Percentiles rank a stretch among this genome's conserved stretches.
Conservation (phyloP, 1,140 invertebrate species). For the Hestina assimilis region DNA sequence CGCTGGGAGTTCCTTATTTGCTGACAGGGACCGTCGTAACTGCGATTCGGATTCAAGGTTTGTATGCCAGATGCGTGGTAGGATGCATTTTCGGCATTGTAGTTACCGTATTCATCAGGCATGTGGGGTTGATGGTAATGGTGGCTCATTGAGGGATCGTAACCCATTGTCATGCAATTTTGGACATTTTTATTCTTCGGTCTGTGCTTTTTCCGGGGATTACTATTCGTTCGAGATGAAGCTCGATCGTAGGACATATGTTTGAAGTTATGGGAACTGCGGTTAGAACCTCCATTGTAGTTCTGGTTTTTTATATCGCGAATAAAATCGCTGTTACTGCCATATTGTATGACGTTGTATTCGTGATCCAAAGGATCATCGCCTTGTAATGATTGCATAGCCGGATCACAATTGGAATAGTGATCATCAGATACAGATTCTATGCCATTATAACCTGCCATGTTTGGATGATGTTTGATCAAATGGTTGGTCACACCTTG, state of each 20-base stretch:
- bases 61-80: constrained; percentile 76
- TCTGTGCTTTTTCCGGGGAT: constrained; percentile 73
- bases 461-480: constrained; percentile 75
- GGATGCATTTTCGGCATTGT: constrained; percentile 72
- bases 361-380: constrained; percentile 75
- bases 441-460: constrained; percentile 67
- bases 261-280: constrained; percentile 76
- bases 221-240: constrained; percentile 75
- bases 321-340: constrained; percentile 73
- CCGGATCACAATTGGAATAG: constrained; percentile 76
- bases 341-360: constrained; percentile 77
- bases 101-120: constrained; percentile 71
- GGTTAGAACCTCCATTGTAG: constrained; percentile 68
- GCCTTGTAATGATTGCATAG: constrained; percentile 73
- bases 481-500: constrained; percentile 75
- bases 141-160: constrained; percentile 65
- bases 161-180: constrained; percentile 76
- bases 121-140: constrained; percentile 75
- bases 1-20: constrained; percentile 65
- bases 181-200: constrained; percentile 73
- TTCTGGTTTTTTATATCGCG: constrained; percentile 75
- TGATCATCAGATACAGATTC: constrained; percentile 76
- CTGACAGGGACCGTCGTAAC: constrained; percentile 59
- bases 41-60: constrained; percentile 72
- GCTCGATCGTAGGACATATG: constrained; percentile 75